Evolutionary conservation across 2,888 invertebrate species (phyloP).

Genomic region (Eupithecia tripunctaria): DNA sequence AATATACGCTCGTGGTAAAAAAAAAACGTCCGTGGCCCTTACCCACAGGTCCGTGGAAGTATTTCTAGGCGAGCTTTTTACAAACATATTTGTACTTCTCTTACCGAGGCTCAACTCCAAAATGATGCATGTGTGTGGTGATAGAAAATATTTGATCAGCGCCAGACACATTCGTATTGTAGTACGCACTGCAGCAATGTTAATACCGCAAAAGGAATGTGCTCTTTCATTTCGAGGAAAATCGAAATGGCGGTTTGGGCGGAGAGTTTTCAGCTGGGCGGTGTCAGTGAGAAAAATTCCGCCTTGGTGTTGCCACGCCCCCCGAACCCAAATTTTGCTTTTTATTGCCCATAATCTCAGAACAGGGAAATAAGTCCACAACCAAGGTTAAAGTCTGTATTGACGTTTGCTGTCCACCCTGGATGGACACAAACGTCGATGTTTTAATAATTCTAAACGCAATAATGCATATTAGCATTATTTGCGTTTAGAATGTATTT

Average conservation of each 20-base stretch:
- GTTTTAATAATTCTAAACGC: too few relatives aligned
- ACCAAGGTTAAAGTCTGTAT: constrained; percentile 16
- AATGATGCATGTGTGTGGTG: neutral
- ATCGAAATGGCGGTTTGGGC: constrained; percentile 72
- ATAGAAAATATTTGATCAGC: neutral
- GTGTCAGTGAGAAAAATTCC: constrained; percentile 77
- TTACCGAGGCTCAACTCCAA: neutral
- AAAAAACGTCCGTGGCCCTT: neutral
- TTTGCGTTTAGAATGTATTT: neutral
- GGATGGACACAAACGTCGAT: too few relatives aligned
- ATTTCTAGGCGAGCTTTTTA: neutral
- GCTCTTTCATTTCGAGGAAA: constrained; percentile 39
- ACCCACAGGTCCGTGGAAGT: too few relatives aligned
- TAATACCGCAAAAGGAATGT: constrained; percentile 35
- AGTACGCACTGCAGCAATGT: constrained; percentile 7
- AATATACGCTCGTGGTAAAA: neutral
- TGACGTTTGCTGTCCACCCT: neutral
- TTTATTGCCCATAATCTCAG: constrained; percentile 51
- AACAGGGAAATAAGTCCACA: neutral
- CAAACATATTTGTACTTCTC: neutral
- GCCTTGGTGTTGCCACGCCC: constrained; percentile 78
- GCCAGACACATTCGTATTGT: neutral
- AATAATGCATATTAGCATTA: too few relatives aligned
- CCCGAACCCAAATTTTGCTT: constrained; percentile 55
- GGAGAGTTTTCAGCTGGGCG: constrained; percentile 77